A percentile compares a stretch with the other conserved stretches of the same genome.
Evolutionary conservation across 2,113 vertebrate species (phyloP).

Genomic region (Indicator maculatus): DNA sequence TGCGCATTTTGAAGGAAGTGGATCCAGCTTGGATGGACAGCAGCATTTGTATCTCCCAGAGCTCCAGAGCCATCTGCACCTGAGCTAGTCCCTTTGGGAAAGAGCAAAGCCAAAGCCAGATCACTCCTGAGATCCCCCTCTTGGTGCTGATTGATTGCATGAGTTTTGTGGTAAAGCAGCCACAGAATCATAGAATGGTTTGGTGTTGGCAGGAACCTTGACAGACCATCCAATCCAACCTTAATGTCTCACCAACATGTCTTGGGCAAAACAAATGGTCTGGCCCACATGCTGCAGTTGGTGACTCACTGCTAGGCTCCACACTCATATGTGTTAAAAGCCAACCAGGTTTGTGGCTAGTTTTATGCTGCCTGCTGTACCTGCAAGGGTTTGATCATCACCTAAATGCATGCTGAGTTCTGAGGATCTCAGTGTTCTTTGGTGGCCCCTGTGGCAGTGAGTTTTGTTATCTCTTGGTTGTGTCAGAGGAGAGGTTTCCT

Average conservation of each 20-base stretch:
- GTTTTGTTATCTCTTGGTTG: background rate
- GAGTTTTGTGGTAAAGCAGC: background rate
- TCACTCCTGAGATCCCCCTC: background rate
- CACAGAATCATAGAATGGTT: no score
- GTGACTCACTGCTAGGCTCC: background rate
- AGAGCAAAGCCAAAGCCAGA: background rate
- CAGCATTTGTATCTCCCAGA: background rate
- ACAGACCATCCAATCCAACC: no score
- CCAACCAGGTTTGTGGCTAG: background rate
- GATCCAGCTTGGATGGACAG: background rate
- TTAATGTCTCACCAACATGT: background rate
- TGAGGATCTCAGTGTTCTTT: background rate
- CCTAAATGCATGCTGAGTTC: background rate
- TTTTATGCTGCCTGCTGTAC: background rate
- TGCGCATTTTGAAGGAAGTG: background rate
- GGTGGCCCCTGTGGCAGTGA: background rate
- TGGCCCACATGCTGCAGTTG: background rate
- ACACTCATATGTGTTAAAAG: background rate
- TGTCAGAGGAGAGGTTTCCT: background rate
- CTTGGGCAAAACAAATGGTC: fast-evolving
- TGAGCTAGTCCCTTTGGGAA: background rate
- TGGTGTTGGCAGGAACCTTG: no score
- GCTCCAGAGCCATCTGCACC: background rate
- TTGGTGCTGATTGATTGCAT: fast-evolving
- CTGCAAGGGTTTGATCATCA: background rate